Conservation (phyloP, 2,113 vertebrate species). For the Hystrix cristata region DNA sequence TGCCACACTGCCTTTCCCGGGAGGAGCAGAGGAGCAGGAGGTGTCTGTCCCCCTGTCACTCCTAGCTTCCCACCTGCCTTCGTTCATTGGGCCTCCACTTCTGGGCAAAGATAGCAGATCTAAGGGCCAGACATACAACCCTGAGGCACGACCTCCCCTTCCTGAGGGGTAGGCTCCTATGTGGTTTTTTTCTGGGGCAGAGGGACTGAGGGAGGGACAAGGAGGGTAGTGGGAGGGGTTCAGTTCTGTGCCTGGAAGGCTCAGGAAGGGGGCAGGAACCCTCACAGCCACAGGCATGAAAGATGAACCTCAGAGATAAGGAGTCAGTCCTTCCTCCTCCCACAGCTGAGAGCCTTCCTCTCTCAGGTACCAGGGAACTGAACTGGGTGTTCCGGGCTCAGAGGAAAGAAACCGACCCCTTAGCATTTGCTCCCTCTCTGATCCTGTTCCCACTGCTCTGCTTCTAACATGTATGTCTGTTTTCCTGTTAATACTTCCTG, state of each 20-base stretch:
- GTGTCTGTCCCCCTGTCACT: not conserved
- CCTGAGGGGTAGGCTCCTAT: not conserved
- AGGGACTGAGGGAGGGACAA: not conserved
- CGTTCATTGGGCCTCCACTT: not conserved
- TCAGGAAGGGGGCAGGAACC: not conserved
- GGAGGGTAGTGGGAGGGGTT: not conserved
- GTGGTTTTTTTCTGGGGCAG: slow-evolving; percentile 10
- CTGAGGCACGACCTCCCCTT: rapidly evolving
- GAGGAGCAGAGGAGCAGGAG: not conserved
- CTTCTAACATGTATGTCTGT: not conserved
- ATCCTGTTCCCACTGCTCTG: not conserved
- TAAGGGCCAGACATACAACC: not conserved
- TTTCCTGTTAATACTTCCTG: slow-evolving; percentile 69
- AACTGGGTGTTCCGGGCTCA: not conserved
- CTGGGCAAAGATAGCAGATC: slow-evolving; percentile 9
- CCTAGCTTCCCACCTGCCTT: not conserved
- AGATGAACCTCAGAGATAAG: not conserved
- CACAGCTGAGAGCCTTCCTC: not conserved
- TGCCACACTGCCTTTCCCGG: not conserved
- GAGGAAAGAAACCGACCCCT: not conserved
- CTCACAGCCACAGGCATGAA: not conserved
- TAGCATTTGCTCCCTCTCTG: not conserved
- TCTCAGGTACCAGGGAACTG: not conserved
- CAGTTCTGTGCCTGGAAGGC: not conserved
- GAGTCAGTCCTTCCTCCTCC: not conserved